Conservation (phyloP, 2,113 vertebrate species). For the Girardinichthys multiradiatus region DNA sequence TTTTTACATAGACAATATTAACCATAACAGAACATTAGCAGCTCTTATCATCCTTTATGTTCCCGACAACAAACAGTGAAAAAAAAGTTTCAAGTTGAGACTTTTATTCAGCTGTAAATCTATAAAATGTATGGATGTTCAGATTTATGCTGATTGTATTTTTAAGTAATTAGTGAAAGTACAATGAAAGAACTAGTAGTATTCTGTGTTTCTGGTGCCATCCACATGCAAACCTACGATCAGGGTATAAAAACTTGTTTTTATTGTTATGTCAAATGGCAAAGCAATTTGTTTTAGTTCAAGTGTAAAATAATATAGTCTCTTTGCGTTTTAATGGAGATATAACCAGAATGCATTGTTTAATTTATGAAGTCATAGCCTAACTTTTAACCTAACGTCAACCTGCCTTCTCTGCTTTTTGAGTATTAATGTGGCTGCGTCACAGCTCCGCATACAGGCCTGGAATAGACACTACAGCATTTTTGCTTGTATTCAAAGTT, state of each 20-base stretch:
- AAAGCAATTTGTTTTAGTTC: background rate
- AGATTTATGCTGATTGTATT: too few species aligned
- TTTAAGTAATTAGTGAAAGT: too few species aligned
- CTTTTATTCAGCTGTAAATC: too few species aligned
- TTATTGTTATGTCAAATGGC: background rate
- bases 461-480: background rate
- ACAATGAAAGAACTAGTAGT: too few species aligned
- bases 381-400: background rate
- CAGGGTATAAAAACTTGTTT: background rate
- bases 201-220: background rate
- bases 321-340: background rate
- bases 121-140: too few species aligned
- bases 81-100: background rate
- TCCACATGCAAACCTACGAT: background rate
- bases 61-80: background rate
- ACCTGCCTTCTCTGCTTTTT: background rate
- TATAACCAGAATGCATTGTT: background rate
- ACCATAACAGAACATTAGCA: conserved; percentile 2
- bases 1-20: background rate
- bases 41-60: background rate
- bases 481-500: background rate
- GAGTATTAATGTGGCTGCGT: background rate
- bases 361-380: background rate
- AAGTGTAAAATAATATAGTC: background rate
- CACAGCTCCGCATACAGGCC: background rate